Evolutionary conservation across 2,113 vertebrate species (phyloP).

Genomic region (Plotosus lineatus): DNA sequence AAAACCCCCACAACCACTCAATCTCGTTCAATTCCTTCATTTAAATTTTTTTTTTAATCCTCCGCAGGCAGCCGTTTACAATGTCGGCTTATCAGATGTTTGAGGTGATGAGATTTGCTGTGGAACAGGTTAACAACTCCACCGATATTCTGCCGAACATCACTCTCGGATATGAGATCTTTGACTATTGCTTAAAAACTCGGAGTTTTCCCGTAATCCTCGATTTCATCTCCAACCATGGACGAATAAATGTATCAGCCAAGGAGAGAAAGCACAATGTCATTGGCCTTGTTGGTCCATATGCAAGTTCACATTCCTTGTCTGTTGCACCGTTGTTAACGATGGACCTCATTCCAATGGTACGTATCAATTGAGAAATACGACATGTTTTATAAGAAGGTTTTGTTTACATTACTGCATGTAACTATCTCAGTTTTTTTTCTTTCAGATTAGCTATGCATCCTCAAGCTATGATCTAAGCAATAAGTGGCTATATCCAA

Average conservation of each 20-base stretch:
- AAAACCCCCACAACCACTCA: no score
- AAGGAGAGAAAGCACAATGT: conserved; percentile 44
- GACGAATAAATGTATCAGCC: conserved; percentile 41
- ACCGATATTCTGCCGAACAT: conserved; percentile 75
- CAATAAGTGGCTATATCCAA: conserved; percentile 70
- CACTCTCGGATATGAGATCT: conserved; percentile 78
- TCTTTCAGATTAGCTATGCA: conserved; percentile 76
- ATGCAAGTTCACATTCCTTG: conserved; percentile 56
- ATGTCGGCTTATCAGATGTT: conserved; percentile 68
- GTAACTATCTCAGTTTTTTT: neutral
- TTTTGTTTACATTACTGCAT: neutral
- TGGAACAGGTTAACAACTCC: conserved; percentile 84
- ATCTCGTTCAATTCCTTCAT: neutral
- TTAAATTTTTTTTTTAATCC: neutral
- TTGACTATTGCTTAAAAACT: conserved; percentile 72
- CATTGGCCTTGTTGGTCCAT: conserved; percentile 71
- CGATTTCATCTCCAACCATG: conserved; percentile 54
- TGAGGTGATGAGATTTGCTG: conserved; percentile 76
- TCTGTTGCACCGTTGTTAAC: conserved; percentile 71
- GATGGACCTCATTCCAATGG: conserved; percentile 75
- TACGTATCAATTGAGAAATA: conserved; percentile 54
- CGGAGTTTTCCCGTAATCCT: conserved; percentile 66
- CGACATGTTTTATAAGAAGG: neutral
- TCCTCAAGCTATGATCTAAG: conserved; percentile 70
- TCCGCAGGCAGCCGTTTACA: conserved; percentile 58